Percentiles rank a stretch among this genome's conserved stretches.
Evolutionary conservation across 2,113 vertebrate genomes (phyloP).

Genomic region (Phrynosoma platyrhinos): DNA sequence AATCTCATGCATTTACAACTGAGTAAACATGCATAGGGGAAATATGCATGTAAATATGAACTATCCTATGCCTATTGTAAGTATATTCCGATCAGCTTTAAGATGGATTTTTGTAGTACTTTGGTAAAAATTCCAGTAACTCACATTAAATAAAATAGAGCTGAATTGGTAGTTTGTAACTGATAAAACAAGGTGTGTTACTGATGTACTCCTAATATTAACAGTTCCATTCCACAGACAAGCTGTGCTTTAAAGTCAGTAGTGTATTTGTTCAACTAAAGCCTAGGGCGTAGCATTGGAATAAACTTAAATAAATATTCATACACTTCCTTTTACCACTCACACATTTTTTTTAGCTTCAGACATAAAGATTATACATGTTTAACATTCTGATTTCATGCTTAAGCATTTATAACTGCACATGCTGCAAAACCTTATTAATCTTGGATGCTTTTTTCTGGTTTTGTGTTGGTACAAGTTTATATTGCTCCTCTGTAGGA

Average conservation of each 20-base stretch:
- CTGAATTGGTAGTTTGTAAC: neutral
- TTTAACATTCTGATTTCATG: neutral
- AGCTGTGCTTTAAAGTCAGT: constrained; percentile 21
- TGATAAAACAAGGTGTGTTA: neutral
- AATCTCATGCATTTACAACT: neutral
- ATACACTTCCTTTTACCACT: neutral
- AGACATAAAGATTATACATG: neutral
- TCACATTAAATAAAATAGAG: constrained; percentile 10
- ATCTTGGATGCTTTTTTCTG: constrained; percentile 21
- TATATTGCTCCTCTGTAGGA: constrained; percentile 29
- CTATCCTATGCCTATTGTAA: neutral
- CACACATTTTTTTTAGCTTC: neutral
- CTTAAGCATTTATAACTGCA: neutral
- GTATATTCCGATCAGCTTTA: neutral
- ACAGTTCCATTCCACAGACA: neutral
- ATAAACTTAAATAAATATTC: neutral
- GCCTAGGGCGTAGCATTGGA: neutral
- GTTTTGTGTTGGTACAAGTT: neutral
- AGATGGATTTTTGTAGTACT: neutral
- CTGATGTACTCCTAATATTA: neutral
- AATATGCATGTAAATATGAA: neutral
- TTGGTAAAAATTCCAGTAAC: too few species aligned
- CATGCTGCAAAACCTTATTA: neutral
- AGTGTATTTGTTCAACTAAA: constrained; percentile 16
- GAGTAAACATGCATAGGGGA: neutral